Conservation (phyloP, 2,113 vertebrate species). For the Chloropsis hardwickii region DNA sequence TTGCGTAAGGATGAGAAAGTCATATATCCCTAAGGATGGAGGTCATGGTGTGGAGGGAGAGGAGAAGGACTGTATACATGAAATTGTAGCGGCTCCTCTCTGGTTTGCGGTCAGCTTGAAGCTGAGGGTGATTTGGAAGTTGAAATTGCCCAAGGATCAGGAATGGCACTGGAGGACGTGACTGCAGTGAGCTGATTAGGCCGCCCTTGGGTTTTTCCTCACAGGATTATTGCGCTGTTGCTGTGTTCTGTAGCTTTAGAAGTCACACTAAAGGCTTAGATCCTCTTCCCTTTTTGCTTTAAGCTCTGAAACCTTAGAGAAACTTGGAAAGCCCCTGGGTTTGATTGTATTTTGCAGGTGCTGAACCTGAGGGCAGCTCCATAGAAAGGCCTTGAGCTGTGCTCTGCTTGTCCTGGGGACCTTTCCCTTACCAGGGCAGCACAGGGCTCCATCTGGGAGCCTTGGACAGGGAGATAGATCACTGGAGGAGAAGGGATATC, state of each 20-base stretch:
- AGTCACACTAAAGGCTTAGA: neutral
- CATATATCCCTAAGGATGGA: neutral
- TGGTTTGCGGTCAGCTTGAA: neutral
- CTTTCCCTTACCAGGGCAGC: neutral
- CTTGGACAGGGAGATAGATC: neutral
- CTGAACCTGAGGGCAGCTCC: neutral
- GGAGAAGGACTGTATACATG: neutral
- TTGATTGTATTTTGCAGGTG: neutral
- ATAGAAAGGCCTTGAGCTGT: neutral
- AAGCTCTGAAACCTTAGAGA: neutral
- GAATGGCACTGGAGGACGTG: neutral
- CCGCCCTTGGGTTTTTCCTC: neutral
- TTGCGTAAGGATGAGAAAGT: neutral
- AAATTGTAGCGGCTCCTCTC: rapidly evolving
- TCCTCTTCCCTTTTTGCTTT: neutral
- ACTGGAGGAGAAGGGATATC: neutral
- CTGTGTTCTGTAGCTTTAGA: neutral
- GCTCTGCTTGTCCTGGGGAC: neutral
- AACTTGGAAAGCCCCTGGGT: neutral
- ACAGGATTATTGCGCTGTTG: neutral
- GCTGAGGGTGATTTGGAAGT: neutral
- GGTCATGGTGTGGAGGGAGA: rapidly evolving
- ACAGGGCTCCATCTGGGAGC: neutral
- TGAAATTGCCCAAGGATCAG: neutral
- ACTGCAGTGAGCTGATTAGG: neutral